Percentiles rank a stretch among this genome's conserved stretches.
Conservation (phyloP, 2,113 vertebrate genomes). For the Chunga burmeisteri region DNA sequence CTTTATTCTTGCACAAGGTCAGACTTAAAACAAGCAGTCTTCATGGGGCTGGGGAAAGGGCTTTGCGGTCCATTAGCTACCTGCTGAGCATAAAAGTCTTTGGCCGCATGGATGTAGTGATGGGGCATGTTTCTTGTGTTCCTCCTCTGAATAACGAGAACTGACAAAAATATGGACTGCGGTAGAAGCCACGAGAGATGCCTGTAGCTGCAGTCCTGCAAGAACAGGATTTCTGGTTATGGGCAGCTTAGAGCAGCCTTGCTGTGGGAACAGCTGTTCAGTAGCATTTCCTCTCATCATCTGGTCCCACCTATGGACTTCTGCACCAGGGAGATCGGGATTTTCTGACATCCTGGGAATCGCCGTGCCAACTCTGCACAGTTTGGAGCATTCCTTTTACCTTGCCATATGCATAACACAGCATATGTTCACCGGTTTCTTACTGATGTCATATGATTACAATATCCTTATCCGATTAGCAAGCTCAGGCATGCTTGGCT, state of each 20-base stretch:
- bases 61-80: neutral
- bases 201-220: neutral
- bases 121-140: neutral
- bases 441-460: slow-evolving; percentile 24
- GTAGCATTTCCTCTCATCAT: neutral
- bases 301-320: neutral
- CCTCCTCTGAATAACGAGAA: neutral
- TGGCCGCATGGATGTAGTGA: neutral
- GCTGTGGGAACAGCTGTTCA: neutral
- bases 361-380: neutral
- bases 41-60: neutral
- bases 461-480: slow-evolving; percentile 40
- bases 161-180: neutral
- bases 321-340: neutral
- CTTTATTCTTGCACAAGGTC: neutral
- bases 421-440: neutral
- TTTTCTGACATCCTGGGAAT: neutral
- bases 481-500: slow-evolving; percentile 26
- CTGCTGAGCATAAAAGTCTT: neutral
- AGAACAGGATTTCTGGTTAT: neutral
- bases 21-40: neutral
- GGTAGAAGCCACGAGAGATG: neutral
- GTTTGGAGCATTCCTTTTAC: neutral
- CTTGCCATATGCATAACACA: neutral
- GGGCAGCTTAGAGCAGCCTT: neutral